These are phyloP conservation scores for Anser cygnoides DNA, from an alignment of 2,113 vertebrate species.

Conservation along the genomic window DNA sequence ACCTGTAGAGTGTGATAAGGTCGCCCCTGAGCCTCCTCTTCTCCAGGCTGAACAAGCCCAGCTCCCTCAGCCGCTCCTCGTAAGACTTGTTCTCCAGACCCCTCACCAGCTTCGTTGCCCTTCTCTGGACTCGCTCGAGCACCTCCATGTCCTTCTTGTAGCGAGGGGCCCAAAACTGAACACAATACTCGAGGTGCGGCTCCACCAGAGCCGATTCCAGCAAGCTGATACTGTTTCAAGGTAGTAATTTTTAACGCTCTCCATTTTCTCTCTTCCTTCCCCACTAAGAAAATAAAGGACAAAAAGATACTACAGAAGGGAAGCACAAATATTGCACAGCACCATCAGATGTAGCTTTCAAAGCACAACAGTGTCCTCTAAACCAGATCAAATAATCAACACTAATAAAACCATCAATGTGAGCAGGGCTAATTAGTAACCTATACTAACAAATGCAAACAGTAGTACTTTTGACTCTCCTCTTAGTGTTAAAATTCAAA, in stretches of 20 bases:
- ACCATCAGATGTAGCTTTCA: neutral
- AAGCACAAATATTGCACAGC: neutral
- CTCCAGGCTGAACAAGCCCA: too few species aligned
- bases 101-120: too few species aligned
- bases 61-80: too few species aligned
- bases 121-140: too few species aligned
- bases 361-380: neutral
- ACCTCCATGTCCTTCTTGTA: too few species aligned
- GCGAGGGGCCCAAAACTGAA: too few species aligned
- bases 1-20: too few species aligned
- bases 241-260: neutral
- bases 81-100: too few species aligned
- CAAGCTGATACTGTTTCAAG: neutral
- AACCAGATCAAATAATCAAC: neutral
- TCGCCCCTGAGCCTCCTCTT: too few species aligned
- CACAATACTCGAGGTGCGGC: too few species aligned
- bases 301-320: neutral
- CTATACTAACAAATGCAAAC: neutral
- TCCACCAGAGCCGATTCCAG: too few species aligned
- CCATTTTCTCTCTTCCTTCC: neutral
- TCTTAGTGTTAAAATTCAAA: neutral
- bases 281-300: neutral
- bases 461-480: neutral
- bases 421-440: slow-evolving; percentile 1
- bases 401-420: neutral